Evolutionary conservation across 1,140 invertebrate species (phyloP).

Genomic region (Orius laevigatus): DNA sequence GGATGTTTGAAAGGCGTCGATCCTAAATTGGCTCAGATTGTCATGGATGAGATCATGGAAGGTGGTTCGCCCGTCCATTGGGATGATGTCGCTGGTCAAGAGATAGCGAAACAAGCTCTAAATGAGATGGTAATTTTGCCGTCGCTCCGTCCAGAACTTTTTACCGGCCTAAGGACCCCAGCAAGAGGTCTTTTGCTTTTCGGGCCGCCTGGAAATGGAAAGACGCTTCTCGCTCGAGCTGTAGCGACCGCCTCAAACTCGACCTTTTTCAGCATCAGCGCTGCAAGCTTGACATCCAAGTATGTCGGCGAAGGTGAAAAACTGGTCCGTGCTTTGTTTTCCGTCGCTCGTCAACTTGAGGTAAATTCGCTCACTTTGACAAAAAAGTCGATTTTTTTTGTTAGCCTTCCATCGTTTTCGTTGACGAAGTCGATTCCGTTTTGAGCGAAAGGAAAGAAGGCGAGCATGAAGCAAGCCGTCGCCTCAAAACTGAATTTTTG

Average conservation of each 20-base stretch:
- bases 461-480: conserved; percentile 87
- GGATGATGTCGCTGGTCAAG: conserved; percentile 85
- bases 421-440: conserved; percentile 93
- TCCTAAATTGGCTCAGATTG: conserved; percentile 72
- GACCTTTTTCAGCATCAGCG: conserved; percentile 95
- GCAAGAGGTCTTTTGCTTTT: conserved; percentile 86
- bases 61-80: conserved; percentile 70
- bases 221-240: conserved; percentile 21
- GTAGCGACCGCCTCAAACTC: conserved; percentile 39
- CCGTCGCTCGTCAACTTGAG: conserved; percentile 80
- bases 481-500: conserved; percentile 97
- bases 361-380: too few relatives aligned
- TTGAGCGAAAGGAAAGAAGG: conserved; percentile 76
- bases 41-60: conserved; percentile 58
- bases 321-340: conserved; percentile 86
- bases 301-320: conserved; percentile 97
- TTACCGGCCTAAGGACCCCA: conserved; percentile 80
- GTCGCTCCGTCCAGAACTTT: conserved; percentile 84
- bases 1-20: conserved; percentile 58
- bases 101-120: conserved; percentile 85
- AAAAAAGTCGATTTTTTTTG: conserved; percentile 9
- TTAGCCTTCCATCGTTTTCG: conserved; percentile 83
- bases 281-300: conserved; percentile 95
- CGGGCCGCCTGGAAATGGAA: conserved; percentile 82
- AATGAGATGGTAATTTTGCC: conserved; percentile 96